Evolutionary conservation across 2,888 invertebrate genomes (phyloP), one percentile per base, ranked within the genome.

Genomic region (Flexamia atlantica): DNA sequence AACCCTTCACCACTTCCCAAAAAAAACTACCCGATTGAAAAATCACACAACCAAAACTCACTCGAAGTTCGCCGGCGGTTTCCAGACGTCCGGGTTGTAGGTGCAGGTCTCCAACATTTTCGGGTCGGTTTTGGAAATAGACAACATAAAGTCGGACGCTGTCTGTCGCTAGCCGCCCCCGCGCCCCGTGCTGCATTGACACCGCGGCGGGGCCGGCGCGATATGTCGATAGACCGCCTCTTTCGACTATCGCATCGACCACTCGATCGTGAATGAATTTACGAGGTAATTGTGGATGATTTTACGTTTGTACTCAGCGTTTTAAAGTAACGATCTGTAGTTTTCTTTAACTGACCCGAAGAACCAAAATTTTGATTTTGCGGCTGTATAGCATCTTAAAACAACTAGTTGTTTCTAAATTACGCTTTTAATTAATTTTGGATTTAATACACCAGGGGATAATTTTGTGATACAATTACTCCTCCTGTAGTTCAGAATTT

Each of bases 21-120:
- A 50, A 50, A 23, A 57, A 57, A 20, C 46, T 46, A 17, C 46
- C 2, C 3, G 17, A 46, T 14, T 9, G 23, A 23, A 53, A 50
- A 53, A 23, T 2, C 20, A 53, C 7, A 3, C 14, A 14, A 9
- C 3, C 7, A 64, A 30, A 23, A 72, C 72, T 72, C 40, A 72
- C 72, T 72, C 40, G 40, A 12, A 2, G 42, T 40, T 7, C 20
- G n/a, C 40, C 17, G 64, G 28, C 30, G 36, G 72, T 40, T 72
- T 72, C 72, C 72, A 72, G 23, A 72, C 1, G 36, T 68, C 32
- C 20, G 72, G 40, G 20, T 72, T 72, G 72, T 40, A 72, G 72
- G 72, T 20, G 20, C 72, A 72, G 20, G 72, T 72, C 23, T 72
- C 40, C 40, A 72, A 4, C 72, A 72, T 72, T 23, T 20, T 72